Conservation (phyloP, 2,797 vertebrate genomes). For the Hoplostethus mediterraneus region DNA sequence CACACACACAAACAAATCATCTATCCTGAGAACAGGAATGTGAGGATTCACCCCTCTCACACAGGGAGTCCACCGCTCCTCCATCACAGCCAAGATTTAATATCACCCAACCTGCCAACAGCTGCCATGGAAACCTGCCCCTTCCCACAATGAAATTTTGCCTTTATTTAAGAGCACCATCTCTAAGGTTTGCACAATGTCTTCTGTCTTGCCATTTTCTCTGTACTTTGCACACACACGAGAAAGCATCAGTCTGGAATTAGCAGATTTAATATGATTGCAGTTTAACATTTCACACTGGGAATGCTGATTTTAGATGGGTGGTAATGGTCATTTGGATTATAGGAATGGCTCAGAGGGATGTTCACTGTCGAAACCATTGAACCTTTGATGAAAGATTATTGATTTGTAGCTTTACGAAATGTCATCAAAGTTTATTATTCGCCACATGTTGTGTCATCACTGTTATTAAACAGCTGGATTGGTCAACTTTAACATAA, state of each 20-base stretch:
- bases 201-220: slow-evolving; percentile 13
- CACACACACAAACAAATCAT: no score
- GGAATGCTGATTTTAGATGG: neutral
- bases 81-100: slow-evolving; percentile 60
- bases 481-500: no score
- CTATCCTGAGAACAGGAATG: neutral
- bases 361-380: no score
- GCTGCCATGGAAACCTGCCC: slow-evolving; percentile 63
- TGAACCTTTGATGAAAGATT: no score
- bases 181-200: slow-evolving; percentile 36
- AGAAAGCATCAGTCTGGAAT: neutral
- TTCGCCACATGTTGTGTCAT: no score
- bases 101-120: slow-evolving; percentile 64
- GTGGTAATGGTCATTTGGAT: no score
- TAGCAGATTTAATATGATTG: neutral
- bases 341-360: no score
- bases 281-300: no score
- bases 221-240: neutral
- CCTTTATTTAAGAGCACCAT: neutral
- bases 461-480: no score
- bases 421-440: no score
- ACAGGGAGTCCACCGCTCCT: slow-evolving; percentile 18
- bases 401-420: no score
- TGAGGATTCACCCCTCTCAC: slow-evolving; percentile 1
- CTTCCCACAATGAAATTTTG: slow-evolving; percentile 33